Base-by-base conservation (phyloP, 92 coral and sea anemone species). In the Pocillopora meandrina region DNA sequence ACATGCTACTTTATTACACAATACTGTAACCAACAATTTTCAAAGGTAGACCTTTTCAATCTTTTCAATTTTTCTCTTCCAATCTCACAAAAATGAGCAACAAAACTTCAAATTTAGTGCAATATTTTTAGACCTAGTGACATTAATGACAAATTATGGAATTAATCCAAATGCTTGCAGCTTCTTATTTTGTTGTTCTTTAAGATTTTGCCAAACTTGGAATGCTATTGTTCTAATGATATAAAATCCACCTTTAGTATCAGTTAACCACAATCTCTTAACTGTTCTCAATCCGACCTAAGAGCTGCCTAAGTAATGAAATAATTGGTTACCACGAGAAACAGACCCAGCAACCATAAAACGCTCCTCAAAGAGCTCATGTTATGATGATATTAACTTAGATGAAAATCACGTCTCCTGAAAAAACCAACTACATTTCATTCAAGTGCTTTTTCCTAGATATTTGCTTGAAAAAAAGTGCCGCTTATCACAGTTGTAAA, bases 141-240 rank as follows among this genome's bases (percentile, higher is more conserved):
- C 59, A 64, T 23, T 35, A 62, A 61, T 62, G 12, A 23, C 52
- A 31, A 69, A 80, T n/a, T 19, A 17, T 70, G 36, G 35, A 59
- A 56, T 69, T 68, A 68, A 56, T 62, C 65, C 64, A 12, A 81
- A 70, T 59, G 70, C 59, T 81, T 69, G 34, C 57, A 70, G 71
- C 74, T 16, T 65, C 71, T n/a, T 65, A 79, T 66, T 26, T 34
- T 81, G 85, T 81, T 81, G 85, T 70, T 59, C 71, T 70, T 59
- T 23, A 70, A 81, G 77, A 81, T 81, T 71, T 71, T 58, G 47
- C 77, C 21, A n/a, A 81, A 71, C 56, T 70, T 70, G 85, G 77
- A 68, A 81, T 81, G 75, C 59, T 71, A 70, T 70, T 56, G 71
- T 56, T 71, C 49, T 71, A 16, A 23, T 79, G 8, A 55, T 68